A percentile compares a stretch with the other conserved stretches of the same genome.
Evolutionary conservation across 2,113 vertebrate genomes (phyloP).

Genomic region (Entelurus aequoreus): DNA sequence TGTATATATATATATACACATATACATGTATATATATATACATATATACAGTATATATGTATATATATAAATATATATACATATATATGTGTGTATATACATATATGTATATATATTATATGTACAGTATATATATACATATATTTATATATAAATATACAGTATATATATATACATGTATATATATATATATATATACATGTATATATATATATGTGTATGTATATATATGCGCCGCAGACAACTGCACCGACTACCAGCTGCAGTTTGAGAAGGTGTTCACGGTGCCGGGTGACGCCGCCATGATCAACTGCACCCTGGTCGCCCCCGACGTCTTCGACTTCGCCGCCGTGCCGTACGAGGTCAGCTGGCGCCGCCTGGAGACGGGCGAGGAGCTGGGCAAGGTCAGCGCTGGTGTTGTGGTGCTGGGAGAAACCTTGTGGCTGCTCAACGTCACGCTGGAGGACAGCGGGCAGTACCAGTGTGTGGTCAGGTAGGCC

Average conservation of each 20-base stretch:
- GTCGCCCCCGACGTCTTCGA: conserved; percentile 31
- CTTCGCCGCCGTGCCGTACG: conserved; percentile 40
- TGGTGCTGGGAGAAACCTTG: conserved; percentile 65
- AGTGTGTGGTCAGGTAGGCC: conserved; percentile 68
- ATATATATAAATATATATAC: too few relatives aligned
- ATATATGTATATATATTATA: too few relatives aligned
- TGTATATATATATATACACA: too few relatives aligned
- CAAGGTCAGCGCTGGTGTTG: conserved; percentile 51
- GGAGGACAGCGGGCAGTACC: conserved; percentile 76
- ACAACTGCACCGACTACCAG: conserved; percentile 45
- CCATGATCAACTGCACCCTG: conserved; percentile 57
- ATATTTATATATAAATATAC: too few relatives aligned
- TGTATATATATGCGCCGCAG: conserved; percentile 5
- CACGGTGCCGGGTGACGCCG: conserved; percentile 60
- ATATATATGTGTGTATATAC: too few relatives aligned
- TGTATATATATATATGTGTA: too few relatives aligned
- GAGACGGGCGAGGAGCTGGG: conserved; percentile 42
- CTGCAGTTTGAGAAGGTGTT: conserved; percentile 41
- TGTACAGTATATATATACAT: too few relatives aligned
- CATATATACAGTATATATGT: too few relatives aligned
- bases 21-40: too few relatives aligned
- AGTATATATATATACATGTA: too few relatives aligned
- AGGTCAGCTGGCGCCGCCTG: conserved; percentile 76
- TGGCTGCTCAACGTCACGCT: conserved; percentile 75
- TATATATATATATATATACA: too few relatives aligned